Conservation (phyloP, 1,140 invertebrate species). For the Euborellia annulipes region DNA sequence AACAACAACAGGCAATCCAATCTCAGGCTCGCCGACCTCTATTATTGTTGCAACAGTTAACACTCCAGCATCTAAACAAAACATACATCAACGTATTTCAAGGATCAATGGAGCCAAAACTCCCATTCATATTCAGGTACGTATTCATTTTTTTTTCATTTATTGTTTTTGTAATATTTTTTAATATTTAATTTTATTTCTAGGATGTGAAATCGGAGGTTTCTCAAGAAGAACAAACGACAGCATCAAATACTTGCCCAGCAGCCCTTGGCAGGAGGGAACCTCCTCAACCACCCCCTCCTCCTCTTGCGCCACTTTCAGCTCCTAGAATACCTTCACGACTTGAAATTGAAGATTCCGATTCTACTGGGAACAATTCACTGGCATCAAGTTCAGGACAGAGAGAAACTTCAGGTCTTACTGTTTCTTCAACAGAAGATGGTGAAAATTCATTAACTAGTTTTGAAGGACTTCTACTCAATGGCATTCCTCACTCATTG, state of each 20-base stretch:
- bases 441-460: constrained; percentile 42
- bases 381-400: constrained; percentile 30
- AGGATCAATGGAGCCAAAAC: constrained; percentile 23
- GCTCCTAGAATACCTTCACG: constrained; percentile 10
- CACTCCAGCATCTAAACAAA: too few species aligned
- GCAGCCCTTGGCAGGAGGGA: constrained; percentile 15
- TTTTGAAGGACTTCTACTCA: constrained; percentile 42
- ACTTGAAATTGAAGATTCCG: constrained; percentile 32
- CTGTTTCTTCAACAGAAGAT: constrained; percentile 32
- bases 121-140: constrained; percentile 1
- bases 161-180: too few species aligned
- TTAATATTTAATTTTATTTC: too few species aligned
- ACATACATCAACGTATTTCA: neutral
- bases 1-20: constrained; percentile 11
- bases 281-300: constrained; percentile 18
- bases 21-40: too few species aligned
- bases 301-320: constrained; percentile 32
- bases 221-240: neutral
- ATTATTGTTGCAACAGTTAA: too few species aligned
- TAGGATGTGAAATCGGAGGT: too few species aligned
- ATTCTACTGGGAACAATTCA: constrained; percentile 37
- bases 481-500: constrained; percentile 35
- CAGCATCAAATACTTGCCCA: neutral
- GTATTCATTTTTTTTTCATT: too few species aligned
- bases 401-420: constrained; percentile 6